phyloP scores from a whole-genome alignment of 1,140 invertebrate species.

The Hestina assimilis region DNA sequence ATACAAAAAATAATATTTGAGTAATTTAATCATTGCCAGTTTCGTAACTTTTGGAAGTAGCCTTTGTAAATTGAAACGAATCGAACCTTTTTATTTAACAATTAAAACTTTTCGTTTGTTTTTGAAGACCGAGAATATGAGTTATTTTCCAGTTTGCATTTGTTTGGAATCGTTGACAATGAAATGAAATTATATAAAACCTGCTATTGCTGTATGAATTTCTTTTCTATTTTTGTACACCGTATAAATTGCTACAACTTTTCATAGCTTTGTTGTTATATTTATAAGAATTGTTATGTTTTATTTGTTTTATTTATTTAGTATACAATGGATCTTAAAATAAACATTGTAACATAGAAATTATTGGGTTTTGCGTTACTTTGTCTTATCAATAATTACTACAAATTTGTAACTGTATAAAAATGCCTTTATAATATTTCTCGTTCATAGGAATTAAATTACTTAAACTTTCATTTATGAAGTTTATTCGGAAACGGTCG shows the following conservation, averaged over 20 bases:
- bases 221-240: too few relatives aligned
- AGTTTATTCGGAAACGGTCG: constrained; percentile 18
- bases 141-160: constrained; percentile 28
- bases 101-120: constrained; percentile 41
- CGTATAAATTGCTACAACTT: too few relatives aligned
- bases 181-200: neutral
- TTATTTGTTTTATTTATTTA: too few relatives aligned
- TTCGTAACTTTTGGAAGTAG: constrained; percentile 1
- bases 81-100: constrained; percentile 30
- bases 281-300: too few relatives aligned
- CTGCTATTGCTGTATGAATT: neutral
- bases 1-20: too few relatives aligned
- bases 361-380: too few relatives aligned
- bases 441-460: constrained; percentile 23
- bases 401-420: too few relatives aligned
- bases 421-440: constrained; percentile 12
- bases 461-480: constrained; percentile 31
- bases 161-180: constrained; percentile 22
- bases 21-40: neutral
- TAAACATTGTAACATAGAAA: too few relatives aligned
- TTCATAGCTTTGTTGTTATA: too few relatives aligned
- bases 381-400: too few relatives aligned
- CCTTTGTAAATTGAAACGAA: constrained; percentile 16
- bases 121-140: constrained; percentile 18
- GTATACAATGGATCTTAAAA: too few relatives aligned